Percentiles rank a stretch among this genome's conserved stretches.
phyloP scores from a whole-genome alignment of 2,113 vertebrate species.

The Misgurnus anguillicaudatus region DNA sequence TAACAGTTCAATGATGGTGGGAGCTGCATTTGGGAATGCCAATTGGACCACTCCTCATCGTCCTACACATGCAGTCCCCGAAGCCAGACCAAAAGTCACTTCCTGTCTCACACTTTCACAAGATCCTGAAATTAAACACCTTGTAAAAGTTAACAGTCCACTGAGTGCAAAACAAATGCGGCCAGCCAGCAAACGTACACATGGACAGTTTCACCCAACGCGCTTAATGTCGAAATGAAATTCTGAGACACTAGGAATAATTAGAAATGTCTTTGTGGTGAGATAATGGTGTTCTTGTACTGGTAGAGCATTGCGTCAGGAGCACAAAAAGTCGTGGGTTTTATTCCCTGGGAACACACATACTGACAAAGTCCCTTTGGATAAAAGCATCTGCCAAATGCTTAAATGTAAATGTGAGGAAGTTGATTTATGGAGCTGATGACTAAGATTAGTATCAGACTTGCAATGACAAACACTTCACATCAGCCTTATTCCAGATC shows the following conservation, averaged over 20 bases:
- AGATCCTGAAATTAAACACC: constrained; percentile 54
- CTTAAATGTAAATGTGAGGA: background rate
- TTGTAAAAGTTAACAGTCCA: constrained; percentile 51
- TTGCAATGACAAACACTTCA: background rate
- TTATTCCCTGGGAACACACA: no score
- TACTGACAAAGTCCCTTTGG: no score
- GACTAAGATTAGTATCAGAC: background rate
- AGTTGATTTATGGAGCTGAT: constrained; percentile 9
- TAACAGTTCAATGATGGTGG: constrained; percentile 5
- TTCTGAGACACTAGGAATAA: constrained; percentile 33
- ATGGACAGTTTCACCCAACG: constrained; percentile 27
- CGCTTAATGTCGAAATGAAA: constrained; percentile 25
- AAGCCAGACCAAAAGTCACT: constrained; percentile 33
- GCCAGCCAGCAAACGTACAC: constrained; percentile 22
- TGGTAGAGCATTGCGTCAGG: no score
- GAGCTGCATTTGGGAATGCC: background rate
- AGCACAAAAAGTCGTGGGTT: no score
- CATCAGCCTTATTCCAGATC: constrained; percentile 34
- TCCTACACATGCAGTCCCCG: constrained; percentile 9
- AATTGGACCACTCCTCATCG: background rate
- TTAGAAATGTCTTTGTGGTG: constrained; percentile 30
- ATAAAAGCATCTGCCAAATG: no score
- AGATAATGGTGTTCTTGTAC: background rate
- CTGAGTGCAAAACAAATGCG: constrained; percentile 45
- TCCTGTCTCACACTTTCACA: constrained; percentile 44